Conservation (phyloP, 2,113 vertebrate species). For the Albula goreensis region DNA sequence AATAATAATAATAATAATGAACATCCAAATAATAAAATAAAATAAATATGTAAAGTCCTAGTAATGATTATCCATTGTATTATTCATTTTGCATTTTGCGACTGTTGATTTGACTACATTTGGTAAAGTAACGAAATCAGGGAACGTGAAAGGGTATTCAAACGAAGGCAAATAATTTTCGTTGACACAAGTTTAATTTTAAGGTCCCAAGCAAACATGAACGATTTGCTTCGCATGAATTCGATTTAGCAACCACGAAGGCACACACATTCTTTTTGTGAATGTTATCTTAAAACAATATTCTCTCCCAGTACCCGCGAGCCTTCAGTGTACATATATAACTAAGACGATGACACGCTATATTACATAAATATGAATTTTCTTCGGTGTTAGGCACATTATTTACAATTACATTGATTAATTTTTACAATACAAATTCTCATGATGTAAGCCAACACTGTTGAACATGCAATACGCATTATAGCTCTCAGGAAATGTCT, state of each 20-base stretch:
- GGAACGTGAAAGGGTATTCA: background rate
- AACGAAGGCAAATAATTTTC: background rate
- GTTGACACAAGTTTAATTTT: background rate
- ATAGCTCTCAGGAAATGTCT: background rate
- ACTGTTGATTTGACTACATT: background rate
- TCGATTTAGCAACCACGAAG: background rate
- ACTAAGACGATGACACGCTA: background rate
- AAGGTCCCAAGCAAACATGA: background rate
- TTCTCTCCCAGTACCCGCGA: background rate
- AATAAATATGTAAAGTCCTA: background rate
- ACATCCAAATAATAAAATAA: background rate
- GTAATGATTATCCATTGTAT: background rate
- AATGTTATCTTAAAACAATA: background rate
- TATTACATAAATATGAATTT: background rate
- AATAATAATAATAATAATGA: background rate
- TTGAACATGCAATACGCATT: background rate
- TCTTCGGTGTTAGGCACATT: background rate
- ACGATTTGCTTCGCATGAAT: background rate
- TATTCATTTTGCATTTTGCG: background rate
- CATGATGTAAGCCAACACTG: background rate
- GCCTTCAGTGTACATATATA: background rate
- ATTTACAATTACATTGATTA: background rate
- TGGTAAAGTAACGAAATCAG: background rate
- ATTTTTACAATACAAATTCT: background rate
- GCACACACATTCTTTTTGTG: background rate